These are phyloP conservation scores for Hoplostethus mediterraneus DNA, from an alignment of 2,797 vertebrate species.

Conservation along the genomic window DNA sequence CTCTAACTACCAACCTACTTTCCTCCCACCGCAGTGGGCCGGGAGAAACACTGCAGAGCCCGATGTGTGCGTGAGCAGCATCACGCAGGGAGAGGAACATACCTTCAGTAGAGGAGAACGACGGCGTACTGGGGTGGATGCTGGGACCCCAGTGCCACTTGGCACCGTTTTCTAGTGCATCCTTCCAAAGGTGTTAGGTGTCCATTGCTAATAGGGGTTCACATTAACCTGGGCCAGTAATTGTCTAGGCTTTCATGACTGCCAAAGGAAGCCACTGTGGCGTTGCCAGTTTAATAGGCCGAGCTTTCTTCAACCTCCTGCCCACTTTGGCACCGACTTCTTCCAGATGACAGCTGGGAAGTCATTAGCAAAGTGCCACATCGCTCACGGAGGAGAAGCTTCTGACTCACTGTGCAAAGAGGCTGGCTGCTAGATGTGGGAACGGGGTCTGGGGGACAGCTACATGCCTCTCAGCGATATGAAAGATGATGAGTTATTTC, in stretches of 20 bases:
- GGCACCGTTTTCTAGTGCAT: constrained; percentile 11
- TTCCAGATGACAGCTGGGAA: constrained; percentile 70
- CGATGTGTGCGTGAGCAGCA: constrained; percentile 4
- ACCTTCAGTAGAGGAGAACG: constrained; percentile 14
- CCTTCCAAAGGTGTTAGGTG: constrained; percentile 49
- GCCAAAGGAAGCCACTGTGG: constrained; percentile 35
- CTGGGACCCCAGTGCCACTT: constrained; percentile 11
- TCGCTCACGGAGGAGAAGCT: constrained; percentile 54
- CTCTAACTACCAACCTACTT: neutral
- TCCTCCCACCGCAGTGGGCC: neutral
- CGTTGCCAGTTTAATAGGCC: constrained; percentile 44
- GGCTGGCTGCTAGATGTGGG: constrained; percentile 6
- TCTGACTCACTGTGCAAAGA: constrained; percentile 25
- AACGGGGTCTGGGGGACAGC: neutral
- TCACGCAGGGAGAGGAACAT: constrained; percentile 16
- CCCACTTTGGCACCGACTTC: constrained; percentile 52
- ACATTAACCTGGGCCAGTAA: constrained; percentile 47
- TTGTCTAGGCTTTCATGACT: constrained; percentile 44
- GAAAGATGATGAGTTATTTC: constrained; percentile 14
- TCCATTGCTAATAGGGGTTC: constrained; percentile 36
- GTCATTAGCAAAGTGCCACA: constrained; percentile 62
- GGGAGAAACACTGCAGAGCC: neutral
- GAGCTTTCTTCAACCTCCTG: constrained; percentile 49
- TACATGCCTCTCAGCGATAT: constrained; percentile 10
- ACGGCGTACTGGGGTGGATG: neutral